These are phyloP conservation scores for Armadillidium nasatum DNA, from an alignment of 1,140 invertebrate genomes.

Conservation along the genomic window DNA sequence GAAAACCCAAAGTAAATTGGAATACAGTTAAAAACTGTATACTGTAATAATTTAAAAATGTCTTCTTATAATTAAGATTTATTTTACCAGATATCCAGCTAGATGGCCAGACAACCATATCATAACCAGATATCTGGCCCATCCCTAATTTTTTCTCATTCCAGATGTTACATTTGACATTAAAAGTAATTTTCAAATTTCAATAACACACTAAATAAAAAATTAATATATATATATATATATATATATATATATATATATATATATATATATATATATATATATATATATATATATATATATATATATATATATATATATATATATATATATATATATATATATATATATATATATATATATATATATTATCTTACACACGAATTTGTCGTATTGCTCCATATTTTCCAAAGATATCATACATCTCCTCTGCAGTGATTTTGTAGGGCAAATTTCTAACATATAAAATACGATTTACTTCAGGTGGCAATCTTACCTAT, in stretches of 20 bases:
- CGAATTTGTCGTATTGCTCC: conserved; percentile 97
- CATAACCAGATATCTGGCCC: no score
- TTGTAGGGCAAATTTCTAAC: conserved; percentile 97
- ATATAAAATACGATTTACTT: conserved; percentile 96
- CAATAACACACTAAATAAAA: no score
- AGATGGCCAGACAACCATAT: no score
- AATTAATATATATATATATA: no score
- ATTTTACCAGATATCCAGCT: no score
- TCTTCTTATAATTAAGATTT: no score
- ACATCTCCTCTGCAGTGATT: conserved; percentile 99
- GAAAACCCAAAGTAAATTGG: no score
- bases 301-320: background rate
- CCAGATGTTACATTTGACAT: no score
- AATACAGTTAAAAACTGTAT: no score
- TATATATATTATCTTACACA: conserved; percentile 66
- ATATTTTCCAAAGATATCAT: conserved; percentile 99
- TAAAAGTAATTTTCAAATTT: no score
- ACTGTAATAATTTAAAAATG: no score
- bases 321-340: conserved; percentile 3
- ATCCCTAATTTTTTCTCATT: no score
- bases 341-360: conserved; percentile 11
- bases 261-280: conserved; percentile 16
- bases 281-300: conserved; percentile 13
- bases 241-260: conserved; percentile 3
- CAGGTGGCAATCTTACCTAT: conserved; percentile 91